phyloP scores from a whole-genome alignment of 2,797 vertebrate species.

The Perdix hodgsoniae region DNA sequence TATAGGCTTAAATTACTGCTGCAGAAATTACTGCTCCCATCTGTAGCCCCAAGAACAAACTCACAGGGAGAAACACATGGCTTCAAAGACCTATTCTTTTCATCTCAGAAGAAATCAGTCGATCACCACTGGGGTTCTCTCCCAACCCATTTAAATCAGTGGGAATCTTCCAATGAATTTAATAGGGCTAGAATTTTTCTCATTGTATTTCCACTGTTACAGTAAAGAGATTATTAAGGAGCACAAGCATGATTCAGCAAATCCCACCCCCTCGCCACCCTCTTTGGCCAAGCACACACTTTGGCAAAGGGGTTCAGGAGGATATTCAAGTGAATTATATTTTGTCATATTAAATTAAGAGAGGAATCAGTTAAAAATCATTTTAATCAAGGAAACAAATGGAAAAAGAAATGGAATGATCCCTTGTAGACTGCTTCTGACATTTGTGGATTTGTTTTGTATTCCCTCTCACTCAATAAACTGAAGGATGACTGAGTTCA shows the following conservation, averaged over 20 bases:
- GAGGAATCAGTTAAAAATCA: conserved; percentile 31
- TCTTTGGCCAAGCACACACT: background rate
- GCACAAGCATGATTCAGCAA: background rate
- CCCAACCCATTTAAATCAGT: background rate
- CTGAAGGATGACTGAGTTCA: conserved; percentile 60
- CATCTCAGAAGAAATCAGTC: fast-evolving
- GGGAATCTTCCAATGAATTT: background rate
- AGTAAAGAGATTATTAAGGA: background rate
- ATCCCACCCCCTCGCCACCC: background rate
- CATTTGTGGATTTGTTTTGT: conserved; percentile 57
- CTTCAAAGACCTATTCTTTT: fast-evolving
- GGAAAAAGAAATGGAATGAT: conserved; percentile 16
- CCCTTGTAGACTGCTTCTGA: conserved; percentile 34
- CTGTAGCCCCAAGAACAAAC: background rate
- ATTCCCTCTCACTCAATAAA: conserved; percentile 53
- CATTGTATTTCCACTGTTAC: fast-evolving
- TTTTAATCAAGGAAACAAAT: conserved; percentile 62
- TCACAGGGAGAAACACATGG: fast-evolving
- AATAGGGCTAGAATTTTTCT: background rate
- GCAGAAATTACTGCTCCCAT: background rate
- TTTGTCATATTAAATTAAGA: conserved; percentile 20
- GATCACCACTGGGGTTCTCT: fast-evolving
- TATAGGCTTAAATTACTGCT: no score
- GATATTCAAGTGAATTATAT: background rate
- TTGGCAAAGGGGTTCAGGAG: background rate